Evolutionary conservation across 2,113 vertebrate species (phyloP), one percentile per base, ranked within the genome.

Genomic region (Craseonycteris thonglongyai): DNA sequence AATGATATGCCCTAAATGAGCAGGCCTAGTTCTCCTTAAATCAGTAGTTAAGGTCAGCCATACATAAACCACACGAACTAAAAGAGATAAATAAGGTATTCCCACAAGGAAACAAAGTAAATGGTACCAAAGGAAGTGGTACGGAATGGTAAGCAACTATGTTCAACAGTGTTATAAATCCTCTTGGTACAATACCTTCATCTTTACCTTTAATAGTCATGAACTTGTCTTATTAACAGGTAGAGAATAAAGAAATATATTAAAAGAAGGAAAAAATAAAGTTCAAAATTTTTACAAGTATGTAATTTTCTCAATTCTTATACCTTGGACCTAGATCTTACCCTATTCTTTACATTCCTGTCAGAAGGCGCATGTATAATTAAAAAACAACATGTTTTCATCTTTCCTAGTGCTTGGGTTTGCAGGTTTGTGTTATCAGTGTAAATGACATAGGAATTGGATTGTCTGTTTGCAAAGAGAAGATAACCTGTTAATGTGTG

Each of bases 401-500:
- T 45, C 15, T 83, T 72, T 74, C 26, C 56, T 13, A 69, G 26
- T 9, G 30, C 84, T 96, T 85, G 40, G 47, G 33, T 35, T 51
- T 56, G 16, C 45, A n/a, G 51, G 75, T 94, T 92, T 54, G 3
- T 84, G 72, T 66, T 24, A 71, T 51, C 71, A 65, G n/a, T 35
- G 26, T 66, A 88, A 93, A 96, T 96, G 54, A 85, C 80, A 78
- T 30, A 88, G 42, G 14, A 90, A 89, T 72, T 72, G 49, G 33
- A 63, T 10, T 45, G 35, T 7, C 30, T 40, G 56, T 88, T 91
- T 86, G 45, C 40, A 90, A 94, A 95, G 59, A 30, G 58, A 93
- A 35, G 47, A 82, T 81, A 81, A 45, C 3, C 38, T 90, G 8
- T 38, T 56, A n/a, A 35, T 72, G 19, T 58, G 6, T 42, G 9